Conservation (phyloP, 2,113 vertebrate genomes). For the human region GRCh38 chr1:230914001-230914500, state of each 20-base stretch:
- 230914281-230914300: not conserved
- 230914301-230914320: not conserved
- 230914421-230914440: too few relatives aligned
- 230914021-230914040: too few relatives aligned
- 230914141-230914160: not conserved
- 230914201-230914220: not conserved
- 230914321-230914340: not conserved
- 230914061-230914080: fast-evolving
- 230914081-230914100: not conserved
- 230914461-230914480: too few relatives aligned
- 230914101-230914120: not conserved
- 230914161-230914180: not conserved
- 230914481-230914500: too few relatives aligned
- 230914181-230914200: not conserved
- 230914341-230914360: not conserved
- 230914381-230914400: not conserved
- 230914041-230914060: not conserved
- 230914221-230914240: not conserved
- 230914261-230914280: not conserved
- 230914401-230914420: too few relatives aligned
- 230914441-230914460: too few relatives aligned
- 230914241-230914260: not conserved
- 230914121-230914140: fast-evolving
- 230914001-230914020: not conserved
- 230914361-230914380: not conserved